phyloP scores from a whole-genome alignment of 2,888 invertebrate genomes.

The Diaperis boleti region DNA sequence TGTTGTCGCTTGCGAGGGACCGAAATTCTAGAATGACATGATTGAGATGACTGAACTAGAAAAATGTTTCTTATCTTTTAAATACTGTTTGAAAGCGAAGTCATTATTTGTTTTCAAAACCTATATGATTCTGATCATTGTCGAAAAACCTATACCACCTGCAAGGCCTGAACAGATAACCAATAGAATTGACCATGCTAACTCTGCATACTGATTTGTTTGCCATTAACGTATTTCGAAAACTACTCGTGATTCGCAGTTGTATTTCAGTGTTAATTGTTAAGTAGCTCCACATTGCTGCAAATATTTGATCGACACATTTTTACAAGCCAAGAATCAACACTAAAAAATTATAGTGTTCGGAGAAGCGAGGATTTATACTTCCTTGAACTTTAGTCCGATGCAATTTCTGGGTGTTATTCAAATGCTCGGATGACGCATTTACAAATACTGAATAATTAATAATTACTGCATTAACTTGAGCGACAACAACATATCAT shows the following conservation, averaged over 20 bases:
- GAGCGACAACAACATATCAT: constrained; percentile 4
- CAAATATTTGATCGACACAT: constrained; percentile 27
- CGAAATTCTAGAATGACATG: no score
- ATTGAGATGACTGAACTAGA: no score
- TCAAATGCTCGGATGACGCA: constrained; percentile 35
- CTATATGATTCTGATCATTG: no score
- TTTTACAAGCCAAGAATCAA: constrained; percentile 12
- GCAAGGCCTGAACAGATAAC: no score
- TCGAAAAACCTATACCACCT: no score
- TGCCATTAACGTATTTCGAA: constrained; percentile 4
- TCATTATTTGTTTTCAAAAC: no score
- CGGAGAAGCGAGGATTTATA: constrained; percentile 26
- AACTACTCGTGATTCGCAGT: neutral
- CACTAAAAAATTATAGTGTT: constrained; percentile 30
- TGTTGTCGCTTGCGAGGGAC: no score
- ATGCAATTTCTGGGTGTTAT: constrained; percentile 34
- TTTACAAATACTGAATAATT: constrained; percentile 33
- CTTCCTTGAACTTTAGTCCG: constrained; percentile 40
- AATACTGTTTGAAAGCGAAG: no score
- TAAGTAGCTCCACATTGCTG: constrained; percentile 23
- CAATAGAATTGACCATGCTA: no score
- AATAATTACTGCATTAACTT: constrained; percentile 24
- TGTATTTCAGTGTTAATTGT: constrained; percentile 20
- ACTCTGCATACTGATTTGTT: no score
- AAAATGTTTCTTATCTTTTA: no score